Conservation (phyloP, 2,113 vertebrate genomes). For the Cyprinodon tularosa region DNA sequence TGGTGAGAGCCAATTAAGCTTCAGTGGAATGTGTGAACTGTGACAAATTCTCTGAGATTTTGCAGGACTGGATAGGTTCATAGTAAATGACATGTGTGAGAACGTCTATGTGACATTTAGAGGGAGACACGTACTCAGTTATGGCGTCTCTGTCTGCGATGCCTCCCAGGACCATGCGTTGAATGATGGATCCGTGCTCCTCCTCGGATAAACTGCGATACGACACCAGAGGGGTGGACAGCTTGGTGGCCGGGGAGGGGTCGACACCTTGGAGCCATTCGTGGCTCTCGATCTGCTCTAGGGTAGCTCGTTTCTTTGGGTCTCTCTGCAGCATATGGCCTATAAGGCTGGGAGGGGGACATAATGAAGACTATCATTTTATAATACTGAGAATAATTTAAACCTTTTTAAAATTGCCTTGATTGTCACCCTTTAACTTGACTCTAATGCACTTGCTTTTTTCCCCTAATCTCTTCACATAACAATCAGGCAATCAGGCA, state of each 20-base stretch:
- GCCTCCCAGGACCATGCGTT: conserved; percentile 96
- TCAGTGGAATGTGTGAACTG: conserved; percentile 2
- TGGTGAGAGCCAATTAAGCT: conserved; percentile 39
- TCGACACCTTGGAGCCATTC: conserved; percentile 96
- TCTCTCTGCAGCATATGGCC: conserved; percentile 97
- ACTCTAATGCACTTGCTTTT: no score
- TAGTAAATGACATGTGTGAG: not conserved
- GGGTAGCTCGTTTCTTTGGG: conserved; percentile 91
- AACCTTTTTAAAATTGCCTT: no score
- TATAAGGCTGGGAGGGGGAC: conserved; percentile 84
- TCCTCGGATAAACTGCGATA: conserved; percentile 96
- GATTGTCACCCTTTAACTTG: no score
- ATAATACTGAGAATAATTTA: no score
- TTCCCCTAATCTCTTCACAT: no score
- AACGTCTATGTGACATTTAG: not conserved
- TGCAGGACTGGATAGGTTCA: conserved; percentile 14
- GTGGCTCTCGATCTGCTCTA: conserved; percentile 93
- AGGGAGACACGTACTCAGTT: conserved; percentile 85
- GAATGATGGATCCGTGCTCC: conserved; percentile 96
- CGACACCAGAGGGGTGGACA: conserved; percentile 94
- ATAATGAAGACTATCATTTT: conserved; percentile 4
- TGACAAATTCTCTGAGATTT: conserved; percentile 23
- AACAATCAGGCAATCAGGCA: no score
- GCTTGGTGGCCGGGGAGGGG: conserved; percentile 96
- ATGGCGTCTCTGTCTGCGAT: conserved; percentile 94